Evolutionary conservation across 2,888 invertebrate species (phyloP), one percentile per base, ranked within the genome.

Genomic region (Conistra vaccinii): DNA sequence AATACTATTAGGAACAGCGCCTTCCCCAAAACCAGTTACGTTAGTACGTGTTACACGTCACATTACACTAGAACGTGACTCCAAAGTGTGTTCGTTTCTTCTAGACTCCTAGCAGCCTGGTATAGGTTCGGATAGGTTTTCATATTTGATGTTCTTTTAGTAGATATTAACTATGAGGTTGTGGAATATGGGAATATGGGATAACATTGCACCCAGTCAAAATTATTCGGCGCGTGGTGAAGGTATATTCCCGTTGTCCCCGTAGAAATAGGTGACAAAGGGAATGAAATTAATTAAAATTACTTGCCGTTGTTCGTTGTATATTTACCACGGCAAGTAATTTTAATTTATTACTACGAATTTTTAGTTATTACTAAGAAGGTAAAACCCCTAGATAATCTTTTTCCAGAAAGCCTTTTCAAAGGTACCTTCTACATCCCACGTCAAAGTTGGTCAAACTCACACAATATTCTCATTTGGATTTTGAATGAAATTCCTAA

Each of bases 1-100:
- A 58, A 32, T 76, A 66, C 55, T 83, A 80, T 82, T 80, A 72
- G 60, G 74, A 74, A 72, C 74, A 84, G 69, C 75, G 71, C 48
- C 68, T 77, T 77, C 73, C 73, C 80, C 17, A 72, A 80, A 79
- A 81, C 83, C 85, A 80, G 87, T 85, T 85, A 83, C 78, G 71
- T 67, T 83, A 73, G 78, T 81, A 83, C 87, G 87, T 87, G 86
- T 85, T 81, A 72, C 83, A 63, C 62, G 76, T 83, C 78, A 69
- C 71, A 78, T 83, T 86, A 82, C 66, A 68, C 53, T 39, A 29
- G 45, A 65, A 86, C 85, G 87, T 86, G 87, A 85, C 85, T 83
- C 66, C 87, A 79, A 79, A 78, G n/a, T 78, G 61, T 76, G 67
- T 81, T 68, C 23, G 20, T 69, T 77, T 71, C 69, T 61, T 74